Percentiles rank a stretch among this genome's conserved stretches.
phyloP scores from a whole-genome alignment of 2,113 vertebrate species.

The Festucalex cinctus region DNA sequence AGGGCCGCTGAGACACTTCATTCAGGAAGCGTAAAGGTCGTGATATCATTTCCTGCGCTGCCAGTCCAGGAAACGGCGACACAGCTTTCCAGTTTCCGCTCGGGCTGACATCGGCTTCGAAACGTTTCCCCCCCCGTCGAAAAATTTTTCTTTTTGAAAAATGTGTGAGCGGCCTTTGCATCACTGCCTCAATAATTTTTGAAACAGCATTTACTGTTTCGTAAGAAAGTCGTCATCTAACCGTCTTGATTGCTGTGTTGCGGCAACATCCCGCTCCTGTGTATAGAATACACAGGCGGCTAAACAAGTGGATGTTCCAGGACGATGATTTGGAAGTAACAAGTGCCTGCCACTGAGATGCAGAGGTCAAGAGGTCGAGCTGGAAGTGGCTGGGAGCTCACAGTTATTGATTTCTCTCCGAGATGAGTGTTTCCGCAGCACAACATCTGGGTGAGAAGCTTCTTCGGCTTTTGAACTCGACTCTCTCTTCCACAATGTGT shows the following conservation, averaged over 20 bases:
- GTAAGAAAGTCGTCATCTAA: background rate
- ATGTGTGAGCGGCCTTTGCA: background rate
- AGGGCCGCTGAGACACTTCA: constrained; percentile 65
- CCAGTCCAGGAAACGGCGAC: constrained; percentile 63
- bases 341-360: constrained; percentile 44
- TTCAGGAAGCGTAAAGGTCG: constrained; percentile 75
- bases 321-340: constrained; percentile 15
- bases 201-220: too few species aligned
- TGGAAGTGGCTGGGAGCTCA: constrained; percentile 59
- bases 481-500: constrained; percentile 51
- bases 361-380: constrained; percentile 54
- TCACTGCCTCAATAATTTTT: background rate
- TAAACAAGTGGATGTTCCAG: background rate
- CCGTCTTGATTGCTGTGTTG: background rate
- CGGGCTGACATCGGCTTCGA: constrained; percentile 21
- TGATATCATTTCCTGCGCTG: constrained; percentile 73
- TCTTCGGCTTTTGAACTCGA: constrained; percentile 43
- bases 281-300: background rate
- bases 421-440: constrained; percentile 38
- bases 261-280: background rate
- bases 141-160: constrained; percentile 15
- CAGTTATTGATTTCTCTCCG: constrained; percentile 65
- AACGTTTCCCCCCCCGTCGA: constrained; percentile 10
- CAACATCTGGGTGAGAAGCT: constrained; percentile 55
- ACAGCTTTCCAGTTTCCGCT: constrained; percentile 53